Conservation (phyloP, 2,797 vertebrate genomes). For the Emys orbicularis region DNA sequence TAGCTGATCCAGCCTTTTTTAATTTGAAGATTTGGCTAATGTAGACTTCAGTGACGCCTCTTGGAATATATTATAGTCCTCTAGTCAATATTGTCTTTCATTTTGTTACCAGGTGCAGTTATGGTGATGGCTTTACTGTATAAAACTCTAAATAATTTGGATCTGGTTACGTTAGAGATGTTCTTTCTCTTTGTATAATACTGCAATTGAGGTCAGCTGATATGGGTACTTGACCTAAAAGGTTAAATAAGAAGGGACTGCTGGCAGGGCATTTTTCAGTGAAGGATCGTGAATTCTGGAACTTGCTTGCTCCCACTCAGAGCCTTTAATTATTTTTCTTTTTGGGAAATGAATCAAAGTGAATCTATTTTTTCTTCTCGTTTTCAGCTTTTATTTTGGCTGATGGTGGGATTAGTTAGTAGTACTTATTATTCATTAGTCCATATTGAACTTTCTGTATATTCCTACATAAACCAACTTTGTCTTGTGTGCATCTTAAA, state of each 20-base stretch:
- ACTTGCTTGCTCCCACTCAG: neutral
- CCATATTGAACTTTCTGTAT: neutral
- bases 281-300: neutral
- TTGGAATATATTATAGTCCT: neutral
- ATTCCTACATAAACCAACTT: neutral
- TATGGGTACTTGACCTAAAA: neutral
- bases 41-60: neutral
- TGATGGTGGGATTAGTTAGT: accelerated
- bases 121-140: neutral
- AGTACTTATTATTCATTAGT: neutral
- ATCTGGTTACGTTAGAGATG: neutral
- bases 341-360: neutral
- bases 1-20: neutral
- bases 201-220: neutral
- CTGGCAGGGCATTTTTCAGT: neutral
- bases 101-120: neutral
- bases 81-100: neutral
- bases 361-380: neutral
- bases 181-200: neutral
- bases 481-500: too few relatives aligned
- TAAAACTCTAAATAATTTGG: neutral
- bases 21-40: neutral
- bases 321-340: neutral
- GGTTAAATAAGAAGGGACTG: neutral
- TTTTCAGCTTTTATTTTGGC: neutral